Evolutionary conservation across 2,888 invertebrate species (phyloP).

Genomic region (Andricus curvator): DNA sequence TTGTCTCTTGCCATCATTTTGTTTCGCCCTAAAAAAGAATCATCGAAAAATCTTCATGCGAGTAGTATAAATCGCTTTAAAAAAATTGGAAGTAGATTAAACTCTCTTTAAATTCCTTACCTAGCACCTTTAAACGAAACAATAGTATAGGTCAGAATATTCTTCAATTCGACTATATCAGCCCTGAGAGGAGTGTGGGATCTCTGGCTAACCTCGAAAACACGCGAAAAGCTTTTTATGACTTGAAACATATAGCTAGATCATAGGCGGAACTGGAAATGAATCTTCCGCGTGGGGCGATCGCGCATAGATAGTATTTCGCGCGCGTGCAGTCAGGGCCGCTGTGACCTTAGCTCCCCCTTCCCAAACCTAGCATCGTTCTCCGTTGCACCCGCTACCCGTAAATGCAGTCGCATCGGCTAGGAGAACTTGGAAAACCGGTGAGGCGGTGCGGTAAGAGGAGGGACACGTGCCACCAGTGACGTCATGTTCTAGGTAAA

Average conservation of each 20-base stretch:
- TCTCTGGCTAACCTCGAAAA: constrained; percentile 47
- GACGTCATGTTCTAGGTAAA: constrained; percentile 81
- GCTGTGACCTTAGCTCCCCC: constrained; percentile 82
- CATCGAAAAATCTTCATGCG: background rate
- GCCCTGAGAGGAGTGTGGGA: constrained; percentile 44
- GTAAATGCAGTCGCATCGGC: constrained; percentile 55
- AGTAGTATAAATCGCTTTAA: background rate
- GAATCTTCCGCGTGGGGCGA: constrained; percentile 66
- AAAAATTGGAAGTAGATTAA: background rate
- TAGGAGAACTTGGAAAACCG: constrained; percentile 53
- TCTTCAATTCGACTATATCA: constrained; percentile 45
- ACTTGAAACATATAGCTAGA: constrained; percentile 25
- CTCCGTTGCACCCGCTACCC: constrained; percentile 54
- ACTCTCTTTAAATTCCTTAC: constrained; percentile 8
- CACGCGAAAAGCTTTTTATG: constrained; percentile 37
- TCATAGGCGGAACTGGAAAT: constrained; percentile 70
- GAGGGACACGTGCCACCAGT: constrained; percentile 74
- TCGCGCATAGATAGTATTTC: constrained; percentile 67
- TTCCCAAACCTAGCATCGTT: constrained; percentile 57
- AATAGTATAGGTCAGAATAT: constrained; percentile 44
- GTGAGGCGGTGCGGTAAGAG: constrained; percentile 64
- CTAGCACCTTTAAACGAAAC: constrained; percentile 43
- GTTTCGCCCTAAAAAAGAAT: background rate
- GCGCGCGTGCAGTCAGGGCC: constrained; percentile 81
- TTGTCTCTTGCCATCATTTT: background rate